Conservation (phyloP, 2,113 vertebrate genomes). For the Symphodus melops region DNA sequence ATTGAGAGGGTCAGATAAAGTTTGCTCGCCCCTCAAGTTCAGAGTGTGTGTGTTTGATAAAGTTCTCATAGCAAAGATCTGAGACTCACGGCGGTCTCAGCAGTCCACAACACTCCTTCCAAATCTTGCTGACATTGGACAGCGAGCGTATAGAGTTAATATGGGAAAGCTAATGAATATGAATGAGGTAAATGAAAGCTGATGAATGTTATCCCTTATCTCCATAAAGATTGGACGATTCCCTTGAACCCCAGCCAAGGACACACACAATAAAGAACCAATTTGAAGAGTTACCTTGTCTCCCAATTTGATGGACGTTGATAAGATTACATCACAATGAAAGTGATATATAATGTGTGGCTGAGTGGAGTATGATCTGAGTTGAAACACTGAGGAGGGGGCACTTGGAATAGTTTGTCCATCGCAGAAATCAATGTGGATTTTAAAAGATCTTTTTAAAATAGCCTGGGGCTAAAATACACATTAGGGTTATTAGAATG, state of each 20-base stretch:
- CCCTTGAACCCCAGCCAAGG: conserved; percentile 79
- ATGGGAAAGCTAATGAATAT: conserved; percentile 73
- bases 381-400: conserved; percentile 17
- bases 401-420: conserved; percentile 39
- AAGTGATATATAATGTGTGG: conserved; percentile 48
- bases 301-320: conserved; percentile 69
- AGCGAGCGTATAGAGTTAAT: conserved; percentile 55
- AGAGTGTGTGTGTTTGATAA: conserved; percentile 63
- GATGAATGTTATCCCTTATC: conserved; percentile 81
- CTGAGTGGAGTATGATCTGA: conserved; percentile 26
- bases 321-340: conserved; percentile 67
- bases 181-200: conserved; percentile 80
- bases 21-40: conserved; percentile 61
- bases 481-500: conserved; percentile 73
- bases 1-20: conserved; percentile 63
- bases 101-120: conserved; percentile 58
- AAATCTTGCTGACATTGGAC: conserved; percentile 69
- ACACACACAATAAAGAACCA: conserved; percentile 71
- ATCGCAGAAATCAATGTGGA: conserved; percentile 44
- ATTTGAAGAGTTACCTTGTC: conserved; percentile 66
- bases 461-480: conserved; percentile 56
- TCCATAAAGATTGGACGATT: conserved; percentile 79
- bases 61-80: conserved; percentile 68
- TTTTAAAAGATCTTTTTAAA: conserved; percentile 58
- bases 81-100: conserved; percentile 55